Evolutionary conservation across 2,797 vertebrate genomes (phyloP).

Genomic region (Sebastes hubbsi): DNA sequence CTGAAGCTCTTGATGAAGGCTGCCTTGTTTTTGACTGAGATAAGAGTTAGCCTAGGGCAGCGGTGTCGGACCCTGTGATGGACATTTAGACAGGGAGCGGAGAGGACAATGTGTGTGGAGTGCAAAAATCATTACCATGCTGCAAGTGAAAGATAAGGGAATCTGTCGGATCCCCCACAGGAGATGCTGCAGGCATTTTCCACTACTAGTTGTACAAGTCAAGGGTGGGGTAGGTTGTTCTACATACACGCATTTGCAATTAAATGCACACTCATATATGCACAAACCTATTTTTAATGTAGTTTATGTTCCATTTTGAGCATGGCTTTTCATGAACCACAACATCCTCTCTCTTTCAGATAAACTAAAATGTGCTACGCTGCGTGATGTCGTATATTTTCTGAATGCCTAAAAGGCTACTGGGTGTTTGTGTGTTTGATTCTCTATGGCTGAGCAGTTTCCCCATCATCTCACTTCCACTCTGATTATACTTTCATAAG

Average conservation of each 20-base stretch:
- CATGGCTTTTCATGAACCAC: background rate
- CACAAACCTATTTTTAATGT: background rate
- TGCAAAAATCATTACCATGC: conserved; percentile 40
- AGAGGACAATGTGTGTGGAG: conserved; percentile 9
- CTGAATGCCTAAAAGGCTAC: background rate
- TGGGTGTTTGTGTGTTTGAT: conserved; percentile 5
- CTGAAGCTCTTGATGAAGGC: conserved; percentile 14
- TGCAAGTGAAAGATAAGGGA: conserved; percentile 66
- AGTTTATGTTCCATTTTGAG: background rate
- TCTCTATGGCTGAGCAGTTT: background rate
- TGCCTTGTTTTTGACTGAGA: conserved; percentile 60
- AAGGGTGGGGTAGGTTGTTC: background rate
- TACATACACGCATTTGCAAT: background rate
- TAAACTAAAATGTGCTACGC: background rate
- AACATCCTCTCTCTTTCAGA: background rate
- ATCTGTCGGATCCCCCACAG: conserved; percentile 51
- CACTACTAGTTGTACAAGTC: conserved; percentile 1
- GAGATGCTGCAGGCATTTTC: conserved; percentile 29
- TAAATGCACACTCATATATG: background rate
- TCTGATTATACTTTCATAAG: conserved; percentile 42
- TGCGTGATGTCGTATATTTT: background rate
- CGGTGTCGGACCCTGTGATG: conserved; percentile 54
- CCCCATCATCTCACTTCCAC: conserved; percentile 5
- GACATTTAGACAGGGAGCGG: conserved; percentile 55
- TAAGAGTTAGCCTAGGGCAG: conserved; percentile 50